Base-by-base conservation (phyloP, 1,140 invertebrate species). In the Pogonognathellus flavescens region DNA sequence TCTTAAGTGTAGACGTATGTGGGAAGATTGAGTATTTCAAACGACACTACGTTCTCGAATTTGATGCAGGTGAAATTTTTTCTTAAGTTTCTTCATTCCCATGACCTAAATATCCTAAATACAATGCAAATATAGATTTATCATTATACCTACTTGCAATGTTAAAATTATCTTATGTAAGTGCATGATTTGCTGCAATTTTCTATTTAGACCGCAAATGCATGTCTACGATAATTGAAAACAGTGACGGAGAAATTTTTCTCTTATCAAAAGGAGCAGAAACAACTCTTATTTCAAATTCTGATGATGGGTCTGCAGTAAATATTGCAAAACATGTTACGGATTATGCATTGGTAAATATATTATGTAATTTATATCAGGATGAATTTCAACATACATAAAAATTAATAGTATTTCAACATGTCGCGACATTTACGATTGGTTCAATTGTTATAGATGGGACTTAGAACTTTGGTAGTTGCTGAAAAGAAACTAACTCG, bases 221-320 rank as follows among this genome's bases (percentile, higher is more conserved):
- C 83, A 95, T 95, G 94, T 94, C 93, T 76, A 93, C 94, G 49
- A 92, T 94, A 76, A 90, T 94, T 0, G 89, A 91, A 85, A 92
- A 92, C 83, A 84, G 3, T 86, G 89, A 11, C 8, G 91, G 90
- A 3, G 91, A 93, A 88, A 92, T 94, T 41, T 94, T 93, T 93
- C 89, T 95, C 49, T 93, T 95, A 83, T 95, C 94, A 86, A 97
- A 97, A 91, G 96, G 96, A 8, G 96, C 96, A 8, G 96, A 97
- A 90, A 93, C 94, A 60, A 91, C 94, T 31, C 92, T 97, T 0
- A 92, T 96, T 49, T 93, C 94, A 0, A 89, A 94, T 9, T 91
- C 92, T 9, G 87, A 85, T 3, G 49, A 89, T 0, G 93, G 93
- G 7, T 90, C 91, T 0, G 85, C 90, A 11, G 88, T 91, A 4